A percentile compares a stretch with the other conserved stretches of the same genome.
Conservation (phyloP, 2,797 vertebrate genomes). For the Garrulus glandarius region DNA sequence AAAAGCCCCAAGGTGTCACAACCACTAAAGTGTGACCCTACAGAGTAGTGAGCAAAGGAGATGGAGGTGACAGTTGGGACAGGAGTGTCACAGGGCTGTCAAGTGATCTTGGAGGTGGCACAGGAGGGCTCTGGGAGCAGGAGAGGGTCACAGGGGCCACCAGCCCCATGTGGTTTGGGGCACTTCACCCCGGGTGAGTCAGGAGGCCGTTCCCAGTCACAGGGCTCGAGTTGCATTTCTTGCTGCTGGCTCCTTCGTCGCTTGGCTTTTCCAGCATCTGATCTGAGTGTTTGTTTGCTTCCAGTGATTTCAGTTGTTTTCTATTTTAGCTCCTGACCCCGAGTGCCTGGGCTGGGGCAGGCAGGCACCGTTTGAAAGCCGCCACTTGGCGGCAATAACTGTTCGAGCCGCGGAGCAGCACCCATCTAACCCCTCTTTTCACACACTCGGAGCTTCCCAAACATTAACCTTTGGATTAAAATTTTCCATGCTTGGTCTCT, state of each 20-base stretch:
- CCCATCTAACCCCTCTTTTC: conserved; percentile 67
- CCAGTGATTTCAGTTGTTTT: conserved; percentile 63
- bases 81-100: background rate
- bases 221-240: background rate
- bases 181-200: background rate
- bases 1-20: background rate
- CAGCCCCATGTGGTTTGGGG: background rate
- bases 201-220: conserved; percentile 16
- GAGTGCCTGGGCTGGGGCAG: conserved; percentile 49
- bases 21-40: background rate
- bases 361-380: conserved; percentile 64
- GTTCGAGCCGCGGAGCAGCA: conserved; percentile 49
- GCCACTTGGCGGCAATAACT: conserved; percentile 65
- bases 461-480: conserved; percentile 63
- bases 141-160: background rate
- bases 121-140: background rate
- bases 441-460: conserved; percentile 61
- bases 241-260: conserved; percentile 26
- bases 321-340: conserved; percentile 62
- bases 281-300: conserved; percentile 54
- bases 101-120: background rate
- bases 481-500: conserved; percentile 66
- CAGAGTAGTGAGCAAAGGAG: background rate
- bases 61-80: background rate
- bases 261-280: conserved; percentile 54